Base-by-base conservation (phyloP, 2,888 invertebrate species). In the Altica lythri region DNA sequence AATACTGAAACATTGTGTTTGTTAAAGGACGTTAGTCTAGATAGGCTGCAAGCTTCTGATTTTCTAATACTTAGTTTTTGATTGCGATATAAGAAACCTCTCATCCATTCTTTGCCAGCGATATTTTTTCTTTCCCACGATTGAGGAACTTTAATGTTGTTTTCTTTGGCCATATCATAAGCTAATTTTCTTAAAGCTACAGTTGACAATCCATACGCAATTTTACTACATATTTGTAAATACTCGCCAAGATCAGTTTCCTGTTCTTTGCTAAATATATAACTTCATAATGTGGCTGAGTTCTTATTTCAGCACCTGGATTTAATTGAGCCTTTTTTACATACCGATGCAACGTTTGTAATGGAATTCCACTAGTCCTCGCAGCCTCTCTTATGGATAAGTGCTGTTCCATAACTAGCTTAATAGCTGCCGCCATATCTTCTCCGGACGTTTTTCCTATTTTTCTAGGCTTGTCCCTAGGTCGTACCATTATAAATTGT, bases 81-180 rank as follows among this genome's bases (percentile, higher is more conserved):
- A 46, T 53, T 46, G 13, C 53, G 9, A 37, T 50, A 16, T 14
- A 34, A 44, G 38, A 53, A 53, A 40, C 40, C 42, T 42, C 45
- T 18, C 12, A 44, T 29, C 52, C 38, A 55, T 46, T 57, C 48
- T 35, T 47, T 17, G 9, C 46, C 43, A 27, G 40, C 51, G 70
- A 72, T 16, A 74, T 76, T 0, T 72, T 70, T 2, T 64, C 75
- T 37, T 75, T 73, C 0, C 76, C 77, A 0, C 77, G 48, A 47
- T 30, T 6, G 18, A 47, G 53, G 53, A 53, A 47, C 34, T 53
- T 46, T 12, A 10, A 17, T 53, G 30, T 53, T 43, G 25, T 19
- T 53, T 47, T 47, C 5, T 16, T 45, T 17, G 1, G 48, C 48
- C 38, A 38, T 48, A n/a, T 48, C 48, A 48, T 48, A 48, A 3